phyloP scores from a whole-genome alignment of 2,113 vertebrate species.

The Perognathus longimembris region DNA sequence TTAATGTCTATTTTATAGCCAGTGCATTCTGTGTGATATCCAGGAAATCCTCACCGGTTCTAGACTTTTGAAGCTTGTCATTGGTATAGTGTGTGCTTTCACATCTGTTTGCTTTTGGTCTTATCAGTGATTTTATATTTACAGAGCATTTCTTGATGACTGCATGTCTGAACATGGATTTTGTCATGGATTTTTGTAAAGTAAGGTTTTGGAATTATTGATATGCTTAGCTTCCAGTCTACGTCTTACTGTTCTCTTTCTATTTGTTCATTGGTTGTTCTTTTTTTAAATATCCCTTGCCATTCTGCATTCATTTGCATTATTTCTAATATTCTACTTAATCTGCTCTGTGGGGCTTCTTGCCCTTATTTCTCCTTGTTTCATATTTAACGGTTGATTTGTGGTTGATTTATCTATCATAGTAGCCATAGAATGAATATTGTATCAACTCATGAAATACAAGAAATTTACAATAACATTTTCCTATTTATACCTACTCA shows the following conservation, averaged over 20 bases:
- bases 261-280: neutral
- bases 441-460: neutral
- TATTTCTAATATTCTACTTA: slow-evolving; percentile 21
- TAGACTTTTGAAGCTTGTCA: no score
- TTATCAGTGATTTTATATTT: no score
- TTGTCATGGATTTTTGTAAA: no score
- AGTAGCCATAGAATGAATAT: neutral
- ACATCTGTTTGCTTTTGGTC: no score
- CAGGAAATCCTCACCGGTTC: no score
- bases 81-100: no score
- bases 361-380: neutral
- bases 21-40: no score
- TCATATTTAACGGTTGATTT: slow-evolving; percentile 40
- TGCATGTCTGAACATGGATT: no score
- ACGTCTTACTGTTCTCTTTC: slow-evolving; percentile 6
- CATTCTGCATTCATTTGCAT: neutral
- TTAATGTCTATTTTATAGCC: no score
- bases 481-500: neutral
- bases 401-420: neutral
- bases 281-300: neutral
- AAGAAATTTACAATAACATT: neutral
- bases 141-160: no score
- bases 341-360: neutral
- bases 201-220: no score
- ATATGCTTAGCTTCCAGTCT: no score